Base-by-base conservation (phyloP, 2,113 vertebrate species). In the Pygoscelis adeliae region DNA sequence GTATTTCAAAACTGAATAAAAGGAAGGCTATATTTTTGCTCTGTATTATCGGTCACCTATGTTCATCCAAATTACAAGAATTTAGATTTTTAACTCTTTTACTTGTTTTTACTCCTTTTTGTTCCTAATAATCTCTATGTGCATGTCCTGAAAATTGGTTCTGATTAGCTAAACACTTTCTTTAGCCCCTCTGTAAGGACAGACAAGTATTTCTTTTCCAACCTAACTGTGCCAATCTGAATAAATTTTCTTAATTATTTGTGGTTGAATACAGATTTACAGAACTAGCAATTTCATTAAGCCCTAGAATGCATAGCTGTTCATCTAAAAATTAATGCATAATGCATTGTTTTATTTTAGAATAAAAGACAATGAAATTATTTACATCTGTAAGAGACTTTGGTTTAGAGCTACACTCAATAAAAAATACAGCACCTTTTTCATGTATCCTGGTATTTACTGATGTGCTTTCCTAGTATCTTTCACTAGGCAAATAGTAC, bases 1-100 rank as follows among this genome's bases (percentile, higher is more conserved):
- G 97, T 98, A 88, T 93, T 89, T 95, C 26, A 83, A 84, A 82
- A 65, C 22, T n/a, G 63, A 55, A 32, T 88, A 59, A 82, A 86
- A 69, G 46, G 40, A 65, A 58, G 62, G 15, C 65, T 72, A 0
- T 44, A 12, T 87, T 93, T 85, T 53, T 70, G 29, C 50, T 66
- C 5, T 72, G 38, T 52, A 14, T 69, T 93, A 18, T 42, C 12
- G 2, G 44, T 71, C 53, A 90, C 72, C 56, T 55, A 8, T 8
- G 3, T 71, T 86, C 50, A 83, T 81, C 16, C 34, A 47, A 46
- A 71, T 32, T 55, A 61, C 38, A 74, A 34, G 34, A 87, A 53
- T 14, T 52, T 34, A 40, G 15, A 29, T 67, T 82, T 81, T 88
- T 23, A 59, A 36, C 5, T 25, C n/a, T 72, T 42, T 78, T 36